Evolutionary conservation across 2,888 invertebrate species (phyloP).

Genomic region (Adineta ricciae): DNA sequence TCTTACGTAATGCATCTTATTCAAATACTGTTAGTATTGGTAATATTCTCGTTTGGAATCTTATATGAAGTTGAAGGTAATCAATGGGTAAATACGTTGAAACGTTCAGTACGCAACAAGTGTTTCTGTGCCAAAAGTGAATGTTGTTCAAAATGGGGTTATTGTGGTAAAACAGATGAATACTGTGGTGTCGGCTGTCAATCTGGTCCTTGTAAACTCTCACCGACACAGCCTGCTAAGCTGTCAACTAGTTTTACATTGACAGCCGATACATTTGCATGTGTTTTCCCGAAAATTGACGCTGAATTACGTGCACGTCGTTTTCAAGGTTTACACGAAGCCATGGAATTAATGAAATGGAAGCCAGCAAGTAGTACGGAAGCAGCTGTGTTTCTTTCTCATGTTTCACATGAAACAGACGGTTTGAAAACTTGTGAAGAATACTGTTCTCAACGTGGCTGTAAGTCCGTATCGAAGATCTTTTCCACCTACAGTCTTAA

Average conservation of each 20-base stretch:
- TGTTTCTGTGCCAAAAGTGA: background rate
- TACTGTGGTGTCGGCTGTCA: constrained; percentile 2
- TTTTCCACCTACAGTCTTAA: background rate
- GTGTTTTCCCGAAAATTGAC: background rate
- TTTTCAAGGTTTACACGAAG: background rate
- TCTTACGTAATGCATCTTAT: background rate
- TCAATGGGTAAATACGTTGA: background rate
- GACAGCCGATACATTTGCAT: background rate
- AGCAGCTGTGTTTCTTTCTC: background rate
- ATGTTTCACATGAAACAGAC: constrained; percentile 9
- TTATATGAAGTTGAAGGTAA: background rate
- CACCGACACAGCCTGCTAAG: background rate
- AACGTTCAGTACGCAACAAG: background rate
- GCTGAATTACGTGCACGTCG: background rate
- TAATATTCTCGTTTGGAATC: background rate
- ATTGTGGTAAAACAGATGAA: background rate
- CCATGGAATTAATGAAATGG: background rate
- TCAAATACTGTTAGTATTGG: background rate
- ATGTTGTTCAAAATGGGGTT: constrained; percentile 14
- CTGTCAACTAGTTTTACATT: background rate
- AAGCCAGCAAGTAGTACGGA: background rate
- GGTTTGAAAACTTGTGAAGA: background rate
- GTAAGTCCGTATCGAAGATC: background rate
- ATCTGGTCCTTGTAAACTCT: background rate
- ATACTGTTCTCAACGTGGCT: background rate